These are phyloP conservation scores for Nemotelus pantherinus DNA, from an alignment of 2,888 invertebrate species.

Conservation along the genomic window DNA sequence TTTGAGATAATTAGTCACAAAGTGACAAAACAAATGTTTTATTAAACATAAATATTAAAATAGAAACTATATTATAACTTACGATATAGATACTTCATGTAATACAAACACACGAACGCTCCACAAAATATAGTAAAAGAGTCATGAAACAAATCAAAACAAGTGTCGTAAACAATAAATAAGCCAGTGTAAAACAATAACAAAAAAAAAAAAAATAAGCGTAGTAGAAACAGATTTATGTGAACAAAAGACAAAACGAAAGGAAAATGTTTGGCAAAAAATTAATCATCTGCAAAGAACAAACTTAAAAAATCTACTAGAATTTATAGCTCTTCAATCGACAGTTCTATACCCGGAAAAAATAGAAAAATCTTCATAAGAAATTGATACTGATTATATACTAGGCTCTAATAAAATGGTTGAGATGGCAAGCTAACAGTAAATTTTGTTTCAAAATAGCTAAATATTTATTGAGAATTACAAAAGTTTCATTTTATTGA, in stretches of 20 bases:
- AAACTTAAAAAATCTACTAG: no score
- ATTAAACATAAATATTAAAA: constrained; percentile 36
- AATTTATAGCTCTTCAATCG: no score
- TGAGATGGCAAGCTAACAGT: no score
- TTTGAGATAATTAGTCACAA: constrained; percentile 43
- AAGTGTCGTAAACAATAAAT: background rate
- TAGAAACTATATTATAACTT: constrained; percentile 7
- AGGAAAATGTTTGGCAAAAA: background rate
- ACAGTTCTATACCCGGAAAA: no score
- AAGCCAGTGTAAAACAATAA: background rate
- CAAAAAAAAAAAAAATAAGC: background rate
- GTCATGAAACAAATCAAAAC: background rate
- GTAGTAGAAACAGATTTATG: background rate
- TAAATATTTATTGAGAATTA: no score
- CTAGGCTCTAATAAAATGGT: no score
- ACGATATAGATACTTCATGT: constrained; percentile 5
- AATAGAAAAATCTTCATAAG: no score
- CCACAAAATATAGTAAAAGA: no score
- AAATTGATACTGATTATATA: no score
- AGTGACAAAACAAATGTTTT: constrained; percentile 28
- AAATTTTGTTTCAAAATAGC: no score
- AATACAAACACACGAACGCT: no score
- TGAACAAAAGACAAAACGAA: background rate
- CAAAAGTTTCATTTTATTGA: no score
- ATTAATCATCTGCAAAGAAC: background rate